A percentile compares a stretch with the other conserved stretches of the same genome.
Evolutionary conservation across 2,113 vertebrate genomes (phyloP).

Genomic region (Rhinichthys klamathensis): DNA sequence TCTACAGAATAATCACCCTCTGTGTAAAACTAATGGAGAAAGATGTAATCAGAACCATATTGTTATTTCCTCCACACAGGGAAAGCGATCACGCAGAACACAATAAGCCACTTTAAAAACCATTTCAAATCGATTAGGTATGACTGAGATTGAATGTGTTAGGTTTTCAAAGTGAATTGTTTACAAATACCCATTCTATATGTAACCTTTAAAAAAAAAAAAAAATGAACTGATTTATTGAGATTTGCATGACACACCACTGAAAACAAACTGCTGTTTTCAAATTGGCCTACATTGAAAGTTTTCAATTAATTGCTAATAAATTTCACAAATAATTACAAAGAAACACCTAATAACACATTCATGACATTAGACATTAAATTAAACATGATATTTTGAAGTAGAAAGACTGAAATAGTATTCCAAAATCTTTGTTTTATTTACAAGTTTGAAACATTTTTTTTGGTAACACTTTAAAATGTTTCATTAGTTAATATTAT

Average conservation of each 20-base stretch:
- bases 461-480: no score
- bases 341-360: neutral
- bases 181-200: neutral
- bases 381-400: neutral
- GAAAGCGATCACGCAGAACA: neutral
- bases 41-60: constrained; percentile 52
- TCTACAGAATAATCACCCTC: constrained; percentile 53
- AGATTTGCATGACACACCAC: neutral
- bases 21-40: constrained; percentile 57
- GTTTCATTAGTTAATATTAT: no score
- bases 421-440: neutral
- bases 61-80: constrained; percentile 40
- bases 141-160: constrained; percentile 31
- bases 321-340: neutral
- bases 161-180: constrained; percentile 7
- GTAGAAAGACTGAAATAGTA: neutral
- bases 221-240: neutral
- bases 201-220: neutral
- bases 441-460: neutral
- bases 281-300: no score
- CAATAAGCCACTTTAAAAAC: constrained; percentile 37
- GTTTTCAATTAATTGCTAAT: neutral
- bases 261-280: neutral
- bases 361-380: neutral
- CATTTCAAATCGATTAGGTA: constrained; percentile 25